Percentiles rank a stretch among this genome's conserved stretches.
These are phyloP conservation scores for Orientallactaga bullata DNA, from an alignment of 2,113 vertebrate species.

Conservation along the genomic window DNA sequence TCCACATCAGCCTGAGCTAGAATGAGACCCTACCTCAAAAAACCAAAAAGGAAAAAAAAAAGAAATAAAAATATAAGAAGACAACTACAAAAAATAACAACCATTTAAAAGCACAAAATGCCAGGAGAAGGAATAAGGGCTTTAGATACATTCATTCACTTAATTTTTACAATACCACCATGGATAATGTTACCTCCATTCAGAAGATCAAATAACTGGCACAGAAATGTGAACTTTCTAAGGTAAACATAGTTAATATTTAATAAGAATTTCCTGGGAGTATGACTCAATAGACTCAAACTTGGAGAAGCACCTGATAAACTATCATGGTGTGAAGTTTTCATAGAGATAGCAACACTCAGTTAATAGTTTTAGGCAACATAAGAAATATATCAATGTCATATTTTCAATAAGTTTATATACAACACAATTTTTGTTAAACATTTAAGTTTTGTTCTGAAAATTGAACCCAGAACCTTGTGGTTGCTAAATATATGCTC, in stretches of 20 bases:
- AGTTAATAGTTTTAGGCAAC: neutral
- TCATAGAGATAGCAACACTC: neutral
- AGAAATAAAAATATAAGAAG: no score
- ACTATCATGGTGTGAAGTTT: neutral
- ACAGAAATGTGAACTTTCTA: neutral
- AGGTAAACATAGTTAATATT: neutral
- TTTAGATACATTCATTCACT: neutral
- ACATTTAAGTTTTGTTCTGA: neutral
- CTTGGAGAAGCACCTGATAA: neutral
- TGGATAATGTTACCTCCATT: neutral
- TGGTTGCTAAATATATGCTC: neutral
- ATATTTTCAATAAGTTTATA: neutral
- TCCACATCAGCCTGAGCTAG: no score
- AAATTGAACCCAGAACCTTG: neutral
- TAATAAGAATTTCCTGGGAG: neutral
- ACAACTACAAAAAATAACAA: slow-evolving; percentile 12
- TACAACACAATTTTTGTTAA: neutral
- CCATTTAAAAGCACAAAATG: neutral
- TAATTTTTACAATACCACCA: neutral
- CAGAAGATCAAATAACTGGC: slow-evolving; percentile 1
- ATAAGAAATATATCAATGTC: neutral
- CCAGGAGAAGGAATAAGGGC: neutral
- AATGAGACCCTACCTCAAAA: no score
- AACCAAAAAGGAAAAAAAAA: no score
- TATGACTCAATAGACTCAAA: neutral